These are phyloP conservation scores for Epizoanthus stellaris DNA, from an alignment of 92 coral and sea anemone genomes.

Conservation along the genomic window DNA sequence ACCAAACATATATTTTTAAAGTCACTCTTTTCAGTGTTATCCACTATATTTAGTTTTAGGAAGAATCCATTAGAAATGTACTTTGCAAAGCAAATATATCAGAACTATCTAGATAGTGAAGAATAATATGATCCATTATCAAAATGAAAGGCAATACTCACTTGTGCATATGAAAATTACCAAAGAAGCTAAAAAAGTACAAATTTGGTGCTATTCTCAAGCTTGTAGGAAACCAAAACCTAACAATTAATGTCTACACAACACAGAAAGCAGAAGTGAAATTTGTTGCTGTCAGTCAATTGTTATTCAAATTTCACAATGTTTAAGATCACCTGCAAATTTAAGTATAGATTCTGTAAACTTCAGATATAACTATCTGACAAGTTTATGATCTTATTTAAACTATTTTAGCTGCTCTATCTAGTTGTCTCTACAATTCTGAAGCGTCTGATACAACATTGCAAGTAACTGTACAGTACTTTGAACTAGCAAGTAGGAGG, in stretches of 20 bases:
- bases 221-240: neutral
- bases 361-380: constrained; percentile 27
- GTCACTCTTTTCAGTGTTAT: neutral
- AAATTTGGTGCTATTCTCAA: neutral
- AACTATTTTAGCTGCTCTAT: constrained; percentile 4
- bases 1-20: neutral
- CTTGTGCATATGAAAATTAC: constrained; percentile 14
- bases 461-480: neutral
- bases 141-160: constrained; percentile 12
- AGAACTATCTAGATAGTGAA: neutral
- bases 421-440: neutral
- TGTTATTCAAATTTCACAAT: constrained; percentile 37
- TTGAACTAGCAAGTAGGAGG: constrained; percentile 19
- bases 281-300: constrained; percentile 35
- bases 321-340: too few relatives aligned
- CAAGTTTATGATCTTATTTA: constrained; percentile 23
- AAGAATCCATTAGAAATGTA: constrained; percentile 10
- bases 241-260: neutral
- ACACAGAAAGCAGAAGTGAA: constrained; percentile 27
- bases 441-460: neutral
- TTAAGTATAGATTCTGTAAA: constrained; percentile 5
- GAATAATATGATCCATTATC: constrained; percentile 1
- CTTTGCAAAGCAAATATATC: constrained; percentile 21
- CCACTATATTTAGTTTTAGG: neutral
- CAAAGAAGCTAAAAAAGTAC: constrained; percentile 18